These are phyloP conservation scores for Wasmannia auropunctata DNA, from an alignment of 1,140 invertebrate species.

Conservation along the genomic window DNA sequence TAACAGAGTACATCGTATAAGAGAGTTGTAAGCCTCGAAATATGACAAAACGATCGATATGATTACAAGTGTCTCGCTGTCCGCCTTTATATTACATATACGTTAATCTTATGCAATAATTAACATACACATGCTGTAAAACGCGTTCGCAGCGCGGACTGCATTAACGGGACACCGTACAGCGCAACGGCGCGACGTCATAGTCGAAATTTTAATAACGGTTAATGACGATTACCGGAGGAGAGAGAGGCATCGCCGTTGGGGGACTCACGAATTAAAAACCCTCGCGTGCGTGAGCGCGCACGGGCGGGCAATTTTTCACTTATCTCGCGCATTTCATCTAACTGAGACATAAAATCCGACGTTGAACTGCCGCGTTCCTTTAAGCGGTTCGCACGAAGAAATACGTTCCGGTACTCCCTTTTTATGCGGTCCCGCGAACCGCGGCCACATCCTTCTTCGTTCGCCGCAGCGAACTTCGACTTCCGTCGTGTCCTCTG, in stretches of 20 bases:
- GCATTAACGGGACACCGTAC: constrained; percentile 31
- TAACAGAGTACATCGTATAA: not conserved
- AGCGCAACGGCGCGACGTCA: not conserved
- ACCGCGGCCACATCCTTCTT: constrained; percentile 52
- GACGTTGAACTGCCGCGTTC: constrained; percentile 31
- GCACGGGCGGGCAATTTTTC: constrained; percentile 7
- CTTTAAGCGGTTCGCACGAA: constrained; percentile 24
- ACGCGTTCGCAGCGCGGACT: not conserved
- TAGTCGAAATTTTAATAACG: constrained; percentile 55
- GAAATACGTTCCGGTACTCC: not conserved
- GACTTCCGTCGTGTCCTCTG: not conserved
- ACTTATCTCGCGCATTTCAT: constrained; percentile 45
- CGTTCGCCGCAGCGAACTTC: not conserved
- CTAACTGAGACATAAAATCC: constrained; percentile 52
- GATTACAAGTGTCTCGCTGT: not conserved
- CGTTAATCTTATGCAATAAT: constrained; percentile 3
- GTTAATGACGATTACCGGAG: constrained; percentile 7
- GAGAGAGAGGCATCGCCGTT: not conserved
- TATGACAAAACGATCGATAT: not conserved
- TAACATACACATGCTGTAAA: not conserved
- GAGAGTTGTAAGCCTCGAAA: not conserved
- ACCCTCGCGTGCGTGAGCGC: not conserved
- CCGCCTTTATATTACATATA: not conserved
- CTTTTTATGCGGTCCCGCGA: not conserved
- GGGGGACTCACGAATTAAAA: not conserved